A percentile compares a stretch with the other conserved stretches of the same genome.
These are phyloP conservation scores for Nycticebus coucang DNA, from an alignment of 2,113 vertebrate species.

Conservation along the genomic window DNA sequence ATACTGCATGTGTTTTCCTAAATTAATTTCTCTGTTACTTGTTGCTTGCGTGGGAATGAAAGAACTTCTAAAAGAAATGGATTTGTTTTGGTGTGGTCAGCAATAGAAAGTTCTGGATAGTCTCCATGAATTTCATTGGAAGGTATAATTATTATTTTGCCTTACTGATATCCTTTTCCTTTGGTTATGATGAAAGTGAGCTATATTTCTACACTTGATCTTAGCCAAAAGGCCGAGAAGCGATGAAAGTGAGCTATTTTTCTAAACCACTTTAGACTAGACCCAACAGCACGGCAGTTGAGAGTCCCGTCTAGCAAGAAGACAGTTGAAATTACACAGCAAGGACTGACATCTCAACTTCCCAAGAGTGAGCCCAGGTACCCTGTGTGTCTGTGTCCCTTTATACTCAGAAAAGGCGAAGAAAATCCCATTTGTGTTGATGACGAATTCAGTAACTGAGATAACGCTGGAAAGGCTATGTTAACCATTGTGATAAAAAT, in stretches of 20 bases:
- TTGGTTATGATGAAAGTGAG: not conserved
- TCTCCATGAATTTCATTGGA: not conserved
- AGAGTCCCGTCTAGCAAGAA: rapidly evolving
- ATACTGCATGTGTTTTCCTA: not conserved
- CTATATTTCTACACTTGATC: too few species aligned
- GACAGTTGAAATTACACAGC: not conserved
- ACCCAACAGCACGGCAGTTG: rapidly evolving
- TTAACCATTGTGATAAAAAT: too few species aligned
- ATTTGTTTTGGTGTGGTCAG: not conserved
- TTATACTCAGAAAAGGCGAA: not conserved
- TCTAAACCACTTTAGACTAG: not conserved
- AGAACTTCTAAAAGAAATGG: too few species aligned
- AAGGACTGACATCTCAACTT: rapidly evolving
- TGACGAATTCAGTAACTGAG: constrained; percentile 49
- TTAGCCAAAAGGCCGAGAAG: too few species aligned
- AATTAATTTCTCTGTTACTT: not conserved
- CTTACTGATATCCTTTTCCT: not conserved
- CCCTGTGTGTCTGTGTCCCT: rapidly evolving
- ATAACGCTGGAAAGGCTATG: too few species aligned
- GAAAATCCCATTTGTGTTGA: constrained; percentile 7
- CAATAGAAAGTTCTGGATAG: not conserved
- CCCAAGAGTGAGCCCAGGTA: not conserved
- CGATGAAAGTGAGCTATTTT: not conserved
- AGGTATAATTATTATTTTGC: not conserved
- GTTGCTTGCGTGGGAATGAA: not conserved